A percentile compares a stretch with the other conserved stretches of the same genome.
Conservation (phyloP, 2,113 vertebrate species). For the Aepyceros melampus region DNA sequence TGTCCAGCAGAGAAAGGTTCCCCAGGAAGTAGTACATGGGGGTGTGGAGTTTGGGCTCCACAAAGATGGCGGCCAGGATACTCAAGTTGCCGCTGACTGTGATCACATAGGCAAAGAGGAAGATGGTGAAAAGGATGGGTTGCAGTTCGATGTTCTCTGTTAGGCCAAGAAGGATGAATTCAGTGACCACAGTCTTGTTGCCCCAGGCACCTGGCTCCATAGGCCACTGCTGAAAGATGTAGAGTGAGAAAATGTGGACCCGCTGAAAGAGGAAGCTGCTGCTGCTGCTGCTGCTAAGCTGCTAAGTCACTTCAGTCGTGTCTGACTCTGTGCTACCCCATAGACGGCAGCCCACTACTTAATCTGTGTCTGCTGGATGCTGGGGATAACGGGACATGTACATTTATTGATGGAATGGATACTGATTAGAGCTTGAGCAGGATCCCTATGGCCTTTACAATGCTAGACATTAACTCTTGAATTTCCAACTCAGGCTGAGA, state of each 20-base stretch:
- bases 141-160: not conserved
- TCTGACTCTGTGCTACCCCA: too few relatives aligned
- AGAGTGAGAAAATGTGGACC: not conserved
- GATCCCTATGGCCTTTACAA: not conserved
- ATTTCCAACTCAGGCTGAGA: not conserved
- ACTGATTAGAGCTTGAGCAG: not conserved
- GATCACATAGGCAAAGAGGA: not conserved
- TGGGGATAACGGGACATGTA: not conserved
- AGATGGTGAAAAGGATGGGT: not conserved
- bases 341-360: too few relatives aligned
- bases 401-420: not conserved
- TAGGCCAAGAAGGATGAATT: conserved; percentile 20
- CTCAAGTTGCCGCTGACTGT: not conserved
- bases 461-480: not conserved
- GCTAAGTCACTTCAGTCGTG: too few relatives aligned
- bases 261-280: not conserved
- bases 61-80: not conserved
- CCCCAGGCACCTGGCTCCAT: not conserved
- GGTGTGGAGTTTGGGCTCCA: not conserved
- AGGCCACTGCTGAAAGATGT: not conserved
- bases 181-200: not conserved
- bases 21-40: conserved; percentile 48
- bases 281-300: too few relatives aligned
- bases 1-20: conserved; percentile 26
- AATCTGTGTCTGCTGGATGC: not conserved